Base-by-base conservation (phyloP, 2,888 invertebrate species). In the Toxonevra muliebris region DNA sequence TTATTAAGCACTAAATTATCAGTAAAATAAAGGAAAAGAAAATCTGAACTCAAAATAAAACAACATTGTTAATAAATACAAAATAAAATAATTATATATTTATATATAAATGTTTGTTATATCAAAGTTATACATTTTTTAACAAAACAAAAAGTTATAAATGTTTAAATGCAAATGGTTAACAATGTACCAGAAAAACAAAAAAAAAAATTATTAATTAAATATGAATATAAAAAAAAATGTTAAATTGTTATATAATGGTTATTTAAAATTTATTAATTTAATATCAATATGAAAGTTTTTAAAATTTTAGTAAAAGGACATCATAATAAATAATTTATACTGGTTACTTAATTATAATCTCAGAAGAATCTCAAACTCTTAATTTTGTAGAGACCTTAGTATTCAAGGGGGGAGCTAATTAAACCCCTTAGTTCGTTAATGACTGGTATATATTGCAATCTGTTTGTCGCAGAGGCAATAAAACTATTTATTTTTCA, bases 121-220 rank as follows among this genome's bases (percentile, higher is more conserved):
- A 13, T 30, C 15, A 48, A 8, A 48, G 48, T 13, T 48, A 59
- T 4, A 3, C 20, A 3, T 40, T 40, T 41, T 11, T 19, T 45
- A 45, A n/a, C 9, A 30, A 45, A 48, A 60, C 11, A 30, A 8
- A 30, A 30, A 30, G 3, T 30, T 30, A 30, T 2, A 30, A 30
- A 30, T 30, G 30, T 30, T 30, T 7, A 7, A 61, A 59, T 17
- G 74, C 75, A 75, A 73, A 67, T 75, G 74, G 73, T 73, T 73
- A 62, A 73, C 71, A 75, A 75, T 73, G 72, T 73, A 72, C 73
- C 73, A 71, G 67, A 60, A 57, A 70, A 71, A 55, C 12, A 30
- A 62, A 70, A 66, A 54, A 61, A 62, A 65, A 68, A 61, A 17
- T 42, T 52, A 57, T 52, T 61, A 20, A 19, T 54, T 42, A 40